Base-by-base conservation (phyloP, 1,140 invertebrate genomes). In the Trichonephila inaurata region DNA sequence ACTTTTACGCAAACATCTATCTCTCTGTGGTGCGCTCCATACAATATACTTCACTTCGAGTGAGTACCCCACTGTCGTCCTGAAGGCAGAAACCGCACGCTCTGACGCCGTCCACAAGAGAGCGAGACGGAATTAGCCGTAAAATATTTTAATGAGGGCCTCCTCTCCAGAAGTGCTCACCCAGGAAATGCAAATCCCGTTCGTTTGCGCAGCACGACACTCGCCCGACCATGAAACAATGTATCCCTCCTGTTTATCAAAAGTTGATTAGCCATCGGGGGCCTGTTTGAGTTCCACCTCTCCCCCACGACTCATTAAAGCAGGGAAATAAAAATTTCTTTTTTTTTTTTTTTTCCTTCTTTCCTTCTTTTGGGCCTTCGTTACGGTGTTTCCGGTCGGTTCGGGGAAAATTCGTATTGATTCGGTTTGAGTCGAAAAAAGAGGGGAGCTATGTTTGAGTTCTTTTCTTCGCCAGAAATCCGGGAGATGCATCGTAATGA, bases 71-170 rank as follows among this genome's bases (percentile, higher is more conserved):
- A 69, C 66, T 69, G 66, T 69, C 66, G 66, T 21, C 8, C 66
- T 24, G 66, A 69, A 6, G 14, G 8, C 66, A 4, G n/a, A 69
- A 69, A n/a, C 66, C 66, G 10, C 66, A 69, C n/a, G 66, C 21
- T 69, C 28, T 77, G 33, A 33, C 72, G 72, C 72, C 72, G 16
- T 18, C 16, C 16, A 64, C 62, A 18, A 64, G 28, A 24, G 28
- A 33, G 16, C 58, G 62, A 60, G 40, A 44, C 40, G 21, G 77
- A 91, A 83, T 83, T 83, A 91, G 90, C 77, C 61, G 81, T 82
- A 44, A 91, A 91, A 83, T 91, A 91, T 91, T 91, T 83, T 83
- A 91, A 91, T 91, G 90, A 83, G 72, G 24, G 64, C 28, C 19
- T 19, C 10, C 72, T 82, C 77, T 91, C 28, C 51, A 82, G 88